Evolutionary conservation across 1,140 invertebrate genomes (phyloP).

Genomic region (Apolygus lucorum): DNA sequence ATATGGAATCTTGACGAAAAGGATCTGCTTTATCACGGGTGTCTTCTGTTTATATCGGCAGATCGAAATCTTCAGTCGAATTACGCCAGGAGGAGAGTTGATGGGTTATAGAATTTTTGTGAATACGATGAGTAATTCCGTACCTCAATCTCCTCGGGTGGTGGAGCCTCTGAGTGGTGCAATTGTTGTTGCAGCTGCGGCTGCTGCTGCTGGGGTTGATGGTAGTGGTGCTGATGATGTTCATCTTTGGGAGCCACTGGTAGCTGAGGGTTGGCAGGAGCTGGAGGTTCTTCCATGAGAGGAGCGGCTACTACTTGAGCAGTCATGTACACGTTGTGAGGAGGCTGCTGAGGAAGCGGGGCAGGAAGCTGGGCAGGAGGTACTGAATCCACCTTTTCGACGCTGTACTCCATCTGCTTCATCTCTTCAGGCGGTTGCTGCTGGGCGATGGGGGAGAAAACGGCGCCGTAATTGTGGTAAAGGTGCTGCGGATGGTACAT

Average conservation of each 20-base stretch:
- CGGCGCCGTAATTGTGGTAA: neutral
- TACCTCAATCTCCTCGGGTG: neutral
- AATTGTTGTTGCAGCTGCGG: too few species aligned
- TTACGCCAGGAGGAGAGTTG: too few species aligned
- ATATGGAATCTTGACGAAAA: too few species aligned
- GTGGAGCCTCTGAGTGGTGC: too few species aligned
- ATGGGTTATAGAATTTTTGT: too few species aligned
- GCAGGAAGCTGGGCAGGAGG: neutral
- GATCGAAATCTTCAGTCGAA: too few species aligned
- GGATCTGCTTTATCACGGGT: too few species aligned
- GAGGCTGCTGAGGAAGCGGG: neutral
- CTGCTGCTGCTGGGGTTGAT: neutral
- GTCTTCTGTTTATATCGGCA: too few species aligned
- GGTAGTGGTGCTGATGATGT: neutral
- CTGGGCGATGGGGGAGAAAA: neutral
- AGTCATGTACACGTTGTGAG: neutral
- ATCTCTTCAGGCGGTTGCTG: conserved; percentile 2
- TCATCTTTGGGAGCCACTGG: conserved; percentile 8
- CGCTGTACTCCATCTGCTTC: neutral
- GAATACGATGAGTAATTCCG: too few species aligned
- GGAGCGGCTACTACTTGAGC: neutral
- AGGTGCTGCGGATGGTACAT: conserved; percentile 3
- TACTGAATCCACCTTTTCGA: neutral
- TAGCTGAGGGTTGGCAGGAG: neutral
- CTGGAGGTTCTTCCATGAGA: neutral